Conservation (phyloP, 2,113 vertebrate genomes). For the Heterocephalus glaber region DNA sequence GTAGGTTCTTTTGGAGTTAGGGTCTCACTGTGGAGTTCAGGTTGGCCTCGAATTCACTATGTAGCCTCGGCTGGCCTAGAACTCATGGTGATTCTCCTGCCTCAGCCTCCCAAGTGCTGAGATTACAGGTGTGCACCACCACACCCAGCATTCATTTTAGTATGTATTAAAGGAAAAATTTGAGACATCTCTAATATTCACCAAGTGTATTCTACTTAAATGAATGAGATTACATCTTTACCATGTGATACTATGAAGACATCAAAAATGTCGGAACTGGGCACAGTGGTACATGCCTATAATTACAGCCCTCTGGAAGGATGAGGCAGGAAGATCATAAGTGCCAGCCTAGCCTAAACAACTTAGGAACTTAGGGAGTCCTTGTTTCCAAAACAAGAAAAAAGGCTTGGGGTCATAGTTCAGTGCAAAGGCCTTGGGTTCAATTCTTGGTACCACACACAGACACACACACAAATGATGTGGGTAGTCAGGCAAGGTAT, state of each 20-base stretch:
- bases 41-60: background rate
- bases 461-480: no score
- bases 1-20: background rate
- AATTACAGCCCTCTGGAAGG: no score
- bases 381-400: no score
- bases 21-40: background rate
- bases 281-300: no score
- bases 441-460: no score
- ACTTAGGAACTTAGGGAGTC: no score
- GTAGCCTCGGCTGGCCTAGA: background rate
- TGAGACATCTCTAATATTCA: background rate
- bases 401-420: no score
- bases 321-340: no score
- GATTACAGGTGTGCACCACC: background rate
- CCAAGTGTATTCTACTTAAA: background rate
- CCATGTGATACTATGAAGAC: background rate
- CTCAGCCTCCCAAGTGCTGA: background rate
- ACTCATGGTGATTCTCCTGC: background rate
- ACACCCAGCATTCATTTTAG: no score
- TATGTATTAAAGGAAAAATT: background rate
- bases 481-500: no score
- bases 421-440: no score
- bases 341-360: no score
- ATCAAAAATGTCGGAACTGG: background rate
- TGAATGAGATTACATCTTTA: background rate